Evolutionary conservation across 2,888 invertebrate species (phyloP), one percentile per base, ranked within the genome.

Genomic region (Apodemia zela): DNA sequence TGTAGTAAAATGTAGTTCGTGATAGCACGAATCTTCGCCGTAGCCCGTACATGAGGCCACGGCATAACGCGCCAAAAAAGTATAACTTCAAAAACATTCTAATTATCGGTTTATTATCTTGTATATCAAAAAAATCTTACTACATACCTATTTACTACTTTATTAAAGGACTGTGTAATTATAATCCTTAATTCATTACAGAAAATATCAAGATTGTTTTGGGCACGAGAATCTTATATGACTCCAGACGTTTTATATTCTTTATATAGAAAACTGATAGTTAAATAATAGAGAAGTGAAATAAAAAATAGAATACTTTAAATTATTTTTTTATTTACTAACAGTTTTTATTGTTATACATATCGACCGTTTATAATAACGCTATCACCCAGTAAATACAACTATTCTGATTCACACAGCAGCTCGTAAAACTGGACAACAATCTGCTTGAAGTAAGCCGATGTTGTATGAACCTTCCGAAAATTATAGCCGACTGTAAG

Each of bases 151-250:
- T 29, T 29, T 29, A 29, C 5, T 29, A 5, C 29, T 3, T 29
- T 29, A 29, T 29, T 5, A 29, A 29, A 5, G 29, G 29, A 29
- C 3, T 29, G 29, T 5, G 5, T 13, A 11, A 38, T 38, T 11
- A 3, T 45, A 63, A 49, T 35, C 57, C 59, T 49, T 61, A 67
- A 62, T 64, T 67, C 71, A 17, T 87, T 87, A 63, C 86, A 92
- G 92, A 89, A 85, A 85, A 90, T 92, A 71, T 84, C 89, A 6
- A 80, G 72, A 60, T 71, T 73, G 0, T 75, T 90, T 73, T 92
- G 90, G 90, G 82, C 88, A 0, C 76, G 77, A 18, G 84, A 92
- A 64, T 72, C 67, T 21, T 85, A 84, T 60, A 86, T 91, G 85
- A 86, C 89, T 3, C 85, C 92, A 3, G 72, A 70, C 6, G 79